Percentiles rank a stretch among this genome's conserved stretches.
Conservation (phyloP, 2,888 invertebrate species). For the Junonia oenone region DNA sequence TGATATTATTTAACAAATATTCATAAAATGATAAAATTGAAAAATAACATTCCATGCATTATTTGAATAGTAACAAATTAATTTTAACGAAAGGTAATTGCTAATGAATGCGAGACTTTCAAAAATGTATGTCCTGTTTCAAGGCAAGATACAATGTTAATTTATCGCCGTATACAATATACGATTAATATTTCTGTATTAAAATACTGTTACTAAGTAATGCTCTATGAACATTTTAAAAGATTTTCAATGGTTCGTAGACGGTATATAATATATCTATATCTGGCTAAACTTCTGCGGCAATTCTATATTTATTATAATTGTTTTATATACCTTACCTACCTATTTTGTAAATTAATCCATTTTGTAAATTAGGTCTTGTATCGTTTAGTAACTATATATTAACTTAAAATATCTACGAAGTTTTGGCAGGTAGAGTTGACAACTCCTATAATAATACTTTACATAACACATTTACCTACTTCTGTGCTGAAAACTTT, state of each 20-base stretch:
- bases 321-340: too few species aligned
- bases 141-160: slow-evolving; percentile 17
- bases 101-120: slow-evolving; percentile 18
- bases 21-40: not conserved
- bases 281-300: too few species aligned
- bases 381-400: too few species aligned
- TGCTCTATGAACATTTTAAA: too few species aligned
- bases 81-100: slow-evolving; percentile 19
- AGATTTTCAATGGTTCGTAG: too few species aligned
- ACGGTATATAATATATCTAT: too few species aligned
- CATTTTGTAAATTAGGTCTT: not conserved
- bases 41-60: slow-evolving; percentile 11
- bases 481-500: not conserved
- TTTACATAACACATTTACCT: not conserved
- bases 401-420: not conserved
- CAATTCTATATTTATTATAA: too few species aligned
- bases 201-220: too few species aligned
- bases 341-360: too few species aligned
- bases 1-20: slow-evolving; percentile 8
- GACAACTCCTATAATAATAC: not conserved
- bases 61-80: slow-evolving; percentile 12
- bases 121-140: slow-evolving; percentile 24
- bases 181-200: not conserved
- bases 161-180: not conserved
- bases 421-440: not conserved